These are phyloP conservation scores for Automeris io DNA, from an alignment of 2,888 invertebrate genomes.

Conservation along the genomic window DNA sequence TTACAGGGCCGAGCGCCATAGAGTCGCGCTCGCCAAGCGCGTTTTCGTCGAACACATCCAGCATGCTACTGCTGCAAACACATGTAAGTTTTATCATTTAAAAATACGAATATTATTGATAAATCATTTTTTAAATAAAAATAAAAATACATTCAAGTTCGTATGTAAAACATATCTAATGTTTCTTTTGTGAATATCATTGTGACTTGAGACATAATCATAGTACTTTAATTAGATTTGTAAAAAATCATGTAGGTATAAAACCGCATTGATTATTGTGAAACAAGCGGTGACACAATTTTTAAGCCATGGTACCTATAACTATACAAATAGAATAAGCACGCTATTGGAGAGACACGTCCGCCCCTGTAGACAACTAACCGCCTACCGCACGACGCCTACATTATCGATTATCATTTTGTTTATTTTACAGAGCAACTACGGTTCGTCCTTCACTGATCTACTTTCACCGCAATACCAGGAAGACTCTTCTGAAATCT, in stretches of 20 bases:
- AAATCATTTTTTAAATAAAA: no score
- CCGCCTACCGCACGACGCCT: conserved; percentile 68
- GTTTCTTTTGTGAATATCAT: no score
- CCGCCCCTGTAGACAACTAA: conserved; percentile 48
- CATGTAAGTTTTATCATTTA: conserved; percentile 83
- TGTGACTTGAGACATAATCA: no score
- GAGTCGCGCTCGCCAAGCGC: conserved; percentile 77
- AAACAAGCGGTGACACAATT: conserved; percentile 24
- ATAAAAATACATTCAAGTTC: no score
- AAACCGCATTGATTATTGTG: conserved; percentile 30
- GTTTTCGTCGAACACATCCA: conserved; percentile 80
- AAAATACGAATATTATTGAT: no score
- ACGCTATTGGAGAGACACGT: conserved; percentile 50
- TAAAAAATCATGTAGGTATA: no score
- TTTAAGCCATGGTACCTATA: conserved; percentile 15
- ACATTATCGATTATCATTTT: conserved; percentile 56
- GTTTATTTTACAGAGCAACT: conserved; percentile 82
- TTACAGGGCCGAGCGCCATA: conserved; percentile 76
- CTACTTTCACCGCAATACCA: conserved; percentile 84
- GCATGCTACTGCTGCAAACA: conserved; percentile 96
- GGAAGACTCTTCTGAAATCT: conserved; percentile 82
- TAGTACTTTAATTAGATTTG: no score
- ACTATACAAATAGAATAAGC: conserved; percentile 29
- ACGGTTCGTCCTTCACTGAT: conserved; percentile 88
- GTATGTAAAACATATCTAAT: no score